These are phyloP conservation scores for Meleagris gallopavo DNA, from an alignment of 2,113 vertebrate species.

Conservation along the genomic window DNA sequence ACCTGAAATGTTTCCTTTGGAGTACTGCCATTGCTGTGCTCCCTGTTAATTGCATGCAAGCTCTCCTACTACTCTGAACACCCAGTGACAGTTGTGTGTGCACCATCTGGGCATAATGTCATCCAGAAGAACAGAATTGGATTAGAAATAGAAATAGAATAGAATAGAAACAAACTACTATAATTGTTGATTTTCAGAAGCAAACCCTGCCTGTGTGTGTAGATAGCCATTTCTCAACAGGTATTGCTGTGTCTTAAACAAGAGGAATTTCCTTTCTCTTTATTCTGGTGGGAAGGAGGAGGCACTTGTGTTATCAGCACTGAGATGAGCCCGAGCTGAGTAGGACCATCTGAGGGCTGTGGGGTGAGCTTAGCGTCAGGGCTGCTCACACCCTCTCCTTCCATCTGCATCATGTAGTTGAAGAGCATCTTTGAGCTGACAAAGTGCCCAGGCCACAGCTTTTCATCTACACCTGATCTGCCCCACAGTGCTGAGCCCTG, in stretches of 20 bases:
- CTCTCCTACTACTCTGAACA: not conserved
- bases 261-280: constrained; percentile 79
- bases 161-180: constrained; percentile 18
- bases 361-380: constrained; percentile 14
- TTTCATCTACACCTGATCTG: not conserved
- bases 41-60: not conserved
- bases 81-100: not conserved
- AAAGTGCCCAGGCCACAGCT: not conserved
- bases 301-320: not conserved
- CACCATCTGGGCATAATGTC: not conserved
- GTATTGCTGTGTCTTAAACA: constrained; percentile 81
- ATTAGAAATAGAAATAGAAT: not conserved
- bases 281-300: constrained; percentile 70
- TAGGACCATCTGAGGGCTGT: not conserved
- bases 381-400: constrained; percentile 20
- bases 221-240: constrained; percentile 70
- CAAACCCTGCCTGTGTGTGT: constrained; percentile 25
- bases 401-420: not conserved
- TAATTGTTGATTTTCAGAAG: constrained; percentile 55
- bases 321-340: not conserved
- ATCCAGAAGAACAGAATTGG: not conserved
- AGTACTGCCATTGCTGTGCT: not conserved
- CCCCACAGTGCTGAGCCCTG: not conserved
- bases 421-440: constrained; percentile 28
- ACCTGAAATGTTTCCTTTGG: not conserved